A percentile compares a stretch with the other conserved stretches of the same genome.
These are phyloP conservation scores for Clistopyga incitator DNA, from an alignment of 2,888 invertebrate species.

Conservation along the genomic window DNA sequence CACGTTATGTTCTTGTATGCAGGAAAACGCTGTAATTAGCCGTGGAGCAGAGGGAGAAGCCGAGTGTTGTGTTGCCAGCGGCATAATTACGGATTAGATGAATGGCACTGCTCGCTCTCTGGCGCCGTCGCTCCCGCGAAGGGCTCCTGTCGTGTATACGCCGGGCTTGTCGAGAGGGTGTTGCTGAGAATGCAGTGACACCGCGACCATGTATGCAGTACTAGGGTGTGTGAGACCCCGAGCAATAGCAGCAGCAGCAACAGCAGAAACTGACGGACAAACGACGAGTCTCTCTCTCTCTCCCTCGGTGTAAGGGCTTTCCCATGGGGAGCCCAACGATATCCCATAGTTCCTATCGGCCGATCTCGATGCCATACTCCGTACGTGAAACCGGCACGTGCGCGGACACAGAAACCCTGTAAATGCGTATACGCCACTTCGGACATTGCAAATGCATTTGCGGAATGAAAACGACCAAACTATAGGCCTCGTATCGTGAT, in stretches of 20 bases:
- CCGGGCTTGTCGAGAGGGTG: conserved; percentile 69
- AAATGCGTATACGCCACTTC: conserved; percentile 52
- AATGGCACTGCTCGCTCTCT: conserved; percentile 73
- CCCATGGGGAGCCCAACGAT: conserved; percentile 60
- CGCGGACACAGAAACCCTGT: conserved; percentile 58
- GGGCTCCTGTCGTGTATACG: conserved; percentile 37
- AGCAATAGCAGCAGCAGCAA: conserved; percentile 52
- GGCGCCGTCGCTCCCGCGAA: conserved; percentile 60
- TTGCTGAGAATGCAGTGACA: conserved; percentile 71
- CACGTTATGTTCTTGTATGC: conserved; percentile 16
- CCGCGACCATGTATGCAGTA: conserved; percentile 43
- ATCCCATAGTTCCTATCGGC: conserved; percentile 48
- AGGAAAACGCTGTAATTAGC: conserved; percentile 65
- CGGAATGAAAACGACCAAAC: conserved; percentile 21
- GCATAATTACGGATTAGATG: conserved; percentile 80
- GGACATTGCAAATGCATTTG: conserved; percentile 61
- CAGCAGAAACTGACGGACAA: conserved; percentile 73
- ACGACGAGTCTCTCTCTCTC: conserved; percentile 43
- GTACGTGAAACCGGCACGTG: conserved; percentile 55
- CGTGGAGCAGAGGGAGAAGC: conserved; percentile 31
- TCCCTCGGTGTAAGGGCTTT: conserved; percentile 25
- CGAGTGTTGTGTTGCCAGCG: conserved; percentile 70
- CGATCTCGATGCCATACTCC: conserved; percentile 55
- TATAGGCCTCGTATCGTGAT: neutral
- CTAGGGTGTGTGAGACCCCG: conserved; percentile 22